Base-by-base conservation (phyloP, 2,113 vertebrate species). In the Myotis lucifugus region DNA sequence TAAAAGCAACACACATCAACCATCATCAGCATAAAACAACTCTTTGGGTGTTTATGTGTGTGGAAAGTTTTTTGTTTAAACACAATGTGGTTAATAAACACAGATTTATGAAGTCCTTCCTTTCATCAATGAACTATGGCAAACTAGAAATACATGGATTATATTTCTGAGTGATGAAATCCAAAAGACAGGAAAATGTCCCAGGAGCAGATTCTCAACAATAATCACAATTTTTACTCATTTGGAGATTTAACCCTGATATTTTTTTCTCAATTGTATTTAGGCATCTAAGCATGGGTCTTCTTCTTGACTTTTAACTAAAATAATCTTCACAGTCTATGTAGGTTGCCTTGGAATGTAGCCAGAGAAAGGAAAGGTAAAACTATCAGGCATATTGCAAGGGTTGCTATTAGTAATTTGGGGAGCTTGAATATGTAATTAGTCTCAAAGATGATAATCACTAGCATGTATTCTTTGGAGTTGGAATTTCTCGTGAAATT, bases 61-160 rank as follows among this genome's bases (percentile, higher is more conserved):
- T 56, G 66, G 81, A 66, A 87, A 50, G 6, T 37, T 82, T 93
- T 95, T 76, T 66, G 13, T 92, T 90, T 78, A 74, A 95, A 77
- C n/a, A 79, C 37, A 79, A 52, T 32, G 42, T 67, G 29, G 29
- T 91, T 92, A 94, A 94, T 94, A 81, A 90, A 90, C 70, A 48
- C n/a, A 94, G 23, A 95, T 90, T 90, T 92, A 82, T 85, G 76
- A 94, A 95, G 72, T 50, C n/a, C 13, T 70, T 86, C 86, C 69
- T 96, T 94, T 96, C 42, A 79, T 66, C 85, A 74, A 56, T 46
- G 42, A 89, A 52, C 42, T 40, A 54, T 48, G 64, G 81, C 50
- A 54, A 37, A 64, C 72, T 92, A 59, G 69, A 94, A 95, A 81
- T 86, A 50, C 69, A 59, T 59, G 70, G 66, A 50, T 87, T 90